These are phyloP conservation scores for Palythoa caribaeorum DNA, from an alignment of 92 coral and sea anemone genomes.

Conservation along the genomic window DNA sequence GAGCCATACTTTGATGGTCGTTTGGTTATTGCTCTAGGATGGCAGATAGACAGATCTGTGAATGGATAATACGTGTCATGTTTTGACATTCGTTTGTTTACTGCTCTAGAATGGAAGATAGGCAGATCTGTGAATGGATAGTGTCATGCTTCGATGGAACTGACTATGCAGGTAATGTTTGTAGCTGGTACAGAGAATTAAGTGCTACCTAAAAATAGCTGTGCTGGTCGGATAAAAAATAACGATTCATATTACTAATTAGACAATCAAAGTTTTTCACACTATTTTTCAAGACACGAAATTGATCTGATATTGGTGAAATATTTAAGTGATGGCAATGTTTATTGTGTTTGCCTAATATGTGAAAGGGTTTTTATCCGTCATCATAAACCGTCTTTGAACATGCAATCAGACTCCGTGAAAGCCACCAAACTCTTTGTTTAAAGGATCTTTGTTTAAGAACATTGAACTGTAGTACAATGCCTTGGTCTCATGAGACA, in stretches of 20 bases:
- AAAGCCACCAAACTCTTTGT: too few species aligned
- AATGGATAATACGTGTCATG: slow-evolving; percentile 24
- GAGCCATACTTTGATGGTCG: background rate
- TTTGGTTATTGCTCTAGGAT: slow-evolving; percentile 13
- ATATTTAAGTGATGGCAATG: too few species aligned
- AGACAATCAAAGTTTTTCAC: too few species aligned
- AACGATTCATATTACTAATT: background rate
- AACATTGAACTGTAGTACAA: too few species aligned
- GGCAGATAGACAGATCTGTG: slow-evolving; percentile 31
- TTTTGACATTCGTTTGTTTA: slow-evolving; percentile 1
- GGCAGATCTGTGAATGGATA: slow-evolving; percentile 42
- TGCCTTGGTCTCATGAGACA: too few species aligned
- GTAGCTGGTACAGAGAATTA: background rate
- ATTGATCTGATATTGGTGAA: too few species aligned
- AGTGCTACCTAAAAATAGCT: background rate
- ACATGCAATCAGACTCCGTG: too few species aligned
- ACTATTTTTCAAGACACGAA: too few species aligned
- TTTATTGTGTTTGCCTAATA: too few species aligned
- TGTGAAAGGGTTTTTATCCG: too few species aligned
- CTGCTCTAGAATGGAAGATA: slow-evolving; percentile 37
- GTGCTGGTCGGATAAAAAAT: background rate
- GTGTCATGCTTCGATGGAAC: slow-evolving; percentile 45
- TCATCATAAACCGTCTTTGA: too few species aligned
- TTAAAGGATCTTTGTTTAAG: too few species aligned
- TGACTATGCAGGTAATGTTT: slow-evolving; percentile 37